These are phyloP conservation scores for Peromyscus melanophrys DNA, from an alignment of 2,797 vertebrate species.

Conservation along the genomic window DNA sequence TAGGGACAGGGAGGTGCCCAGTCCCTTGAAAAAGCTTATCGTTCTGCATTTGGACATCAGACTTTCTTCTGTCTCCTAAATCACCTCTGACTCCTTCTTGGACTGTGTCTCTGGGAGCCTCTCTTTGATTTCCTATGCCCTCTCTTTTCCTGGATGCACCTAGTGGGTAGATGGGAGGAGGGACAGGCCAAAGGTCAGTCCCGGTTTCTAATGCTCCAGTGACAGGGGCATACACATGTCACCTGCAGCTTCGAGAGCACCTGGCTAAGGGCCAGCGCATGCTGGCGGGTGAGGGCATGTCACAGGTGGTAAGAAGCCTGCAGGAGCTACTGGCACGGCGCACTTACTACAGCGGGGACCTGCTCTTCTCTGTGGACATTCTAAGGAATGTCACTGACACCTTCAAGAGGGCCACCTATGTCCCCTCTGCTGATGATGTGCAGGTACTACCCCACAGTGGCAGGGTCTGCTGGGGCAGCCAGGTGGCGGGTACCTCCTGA, in stretches of 20 bases:
- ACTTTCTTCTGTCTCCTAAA: constrained; percentile 45
- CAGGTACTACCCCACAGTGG: constrained; percentile 90
- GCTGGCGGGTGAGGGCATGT: constrained; percentile 99
- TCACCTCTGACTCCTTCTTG: neutral
- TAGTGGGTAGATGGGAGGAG: constrained; percentile 25
- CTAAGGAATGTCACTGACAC: constrained; percentile 99
- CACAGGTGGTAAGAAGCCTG: constrained; percentile 98
- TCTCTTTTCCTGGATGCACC: neutral
- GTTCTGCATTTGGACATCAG: neutral
- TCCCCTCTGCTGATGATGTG: constrained; percentile 97
- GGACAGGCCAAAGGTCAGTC: neutral
- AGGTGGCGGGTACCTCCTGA: neutral
- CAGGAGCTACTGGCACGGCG: constrained; percentile 97
- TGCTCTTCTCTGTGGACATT: constrained; percentile 99
- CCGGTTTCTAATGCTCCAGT: neutral
- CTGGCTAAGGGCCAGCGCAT: constrained; percentile 99
- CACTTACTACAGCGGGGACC: constrained; percentile 98
- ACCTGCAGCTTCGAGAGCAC: constrained; percentile 95
- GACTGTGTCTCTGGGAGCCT: neutral
- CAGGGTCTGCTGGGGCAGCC: neutral
- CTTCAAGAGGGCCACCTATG: constrained; percentile 99
- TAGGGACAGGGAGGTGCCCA: neutral
- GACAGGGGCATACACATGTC: neutral
- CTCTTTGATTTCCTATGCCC: neutral
- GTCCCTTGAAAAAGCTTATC: neutral